These are phyloP conservation scores for Eubucco bourcierii DNA, from an alignment of 2,113 vertebrate genomes.

Conservation along the genomic window DNA sequence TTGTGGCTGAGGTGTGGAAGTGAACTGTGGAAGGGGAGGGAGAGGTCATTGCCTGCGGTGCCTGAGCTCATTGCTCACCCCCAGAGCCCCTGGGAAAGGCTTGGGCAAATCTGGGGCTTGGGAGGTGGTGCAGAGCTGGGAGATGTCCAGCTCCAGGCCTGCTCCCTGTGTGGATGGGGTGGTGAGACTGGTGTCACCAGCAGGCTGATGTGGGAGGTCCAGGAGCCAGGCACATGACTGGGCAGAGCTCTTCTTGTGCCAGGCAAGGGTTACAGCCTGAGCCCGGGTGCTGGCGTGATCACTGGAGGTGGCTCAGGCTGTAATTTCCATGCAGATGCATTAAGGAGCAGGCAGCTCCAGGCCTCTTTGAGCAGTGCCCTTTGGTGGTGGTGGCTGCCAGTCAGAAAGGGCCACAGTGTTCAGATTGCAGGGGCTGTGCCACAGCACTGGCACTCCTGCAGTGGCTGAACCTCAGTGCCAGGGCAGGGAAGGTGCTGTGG, in stretches of 20 bases:
- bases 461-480: rapidly evolving
- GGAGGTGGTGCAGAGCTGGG: background rate
- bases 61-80: background rate
- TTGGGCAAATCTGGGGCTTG: background rate
- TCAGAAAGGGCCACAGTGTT: rapidly evolving
- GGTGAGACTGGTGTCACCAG: background rate
- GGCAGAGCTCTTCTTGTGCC: background rate
- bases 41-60: background rate
- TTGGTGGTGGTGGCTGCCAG: rapidly evolving
- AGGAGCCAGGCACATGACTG: background rate
- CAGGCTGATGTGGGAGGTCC: background rate
- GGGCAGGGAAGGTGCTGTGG: background rate
- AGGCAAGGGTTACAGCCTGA: slow-evolving; percentile 20
- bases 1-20: rapidly evolving
- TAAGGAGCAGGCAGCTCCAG: background rate
- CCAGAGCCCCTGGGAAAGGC: background rate
- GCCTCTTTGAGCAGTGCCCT: background rate
- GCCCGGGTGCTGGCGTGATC: slow-evolving; percentile 29
- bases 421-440: background rate
- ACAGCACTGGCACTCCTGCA: background rate
- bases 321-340: slow-evolving; percentile 41
- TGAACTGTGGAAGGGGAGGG: background rate
- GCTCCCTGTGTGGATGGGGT: background rate
- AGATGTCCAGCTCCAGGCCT: background rate
- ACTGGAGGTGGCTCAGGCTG: slow-evolving; percentile 52